Percentiles rank a stretch among this genome's conserved stretches.
These are phyloP conservation scores for Atta texana DNA, from an alignment of 1,140 invertebrate genomes.

Conservation along the genomic window DNA sequence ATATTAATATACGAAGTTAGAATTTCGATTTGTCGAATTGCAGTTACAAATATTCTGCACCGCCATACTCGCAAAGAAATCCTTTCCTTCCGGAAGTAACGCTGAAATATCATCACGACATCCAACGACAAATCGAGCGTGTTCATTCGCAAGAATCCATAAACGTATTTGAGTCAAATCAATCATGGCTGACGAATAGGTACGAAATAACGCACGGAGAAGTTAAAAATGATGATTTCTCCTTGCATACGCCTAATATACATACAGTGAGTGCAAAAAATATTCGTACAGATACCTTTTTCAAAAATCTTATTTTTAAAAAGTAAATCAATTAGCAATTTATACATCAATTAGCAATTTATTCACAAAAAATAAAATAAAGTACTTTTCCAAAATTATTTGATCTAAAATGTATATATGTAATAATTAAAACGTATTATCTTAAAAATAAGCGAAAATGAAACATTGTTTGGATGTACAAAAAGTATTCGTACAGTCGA, in stretches of 20 bases:
- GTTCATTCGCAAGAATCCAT: constrained; percentile 52
- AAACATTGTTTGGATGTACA: too few relatives aligned
- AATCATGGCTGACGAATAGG: constrained; percentile 78
- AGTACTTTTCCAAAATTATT: too few relatives aligned
- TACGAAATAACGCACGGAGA: constrained; percentile 47
- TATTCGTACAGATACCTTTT: too few relatives aligned
- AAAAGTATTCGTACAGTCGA: too few relatives aligned
- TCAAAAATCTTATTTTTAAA: too few relatives aligned
- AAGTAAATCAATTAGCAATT: too few relatives aligned
- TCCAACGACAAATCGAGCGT: constrained; percentile 38
- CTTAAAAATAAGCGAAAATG: too few relatives aligned
- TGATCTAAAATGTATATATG: too few relatives aligned
- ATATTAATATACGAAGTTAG: neutral
- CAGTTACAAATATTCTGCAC: constrained; percentile 71
- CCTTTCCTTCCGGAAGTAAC: constrained; percentile 57
- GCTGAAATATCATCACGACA: constrained; percentile 45
- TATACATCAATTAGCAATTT: too few relatives aligned
- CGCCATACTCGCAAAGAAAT: constrained; percentile 61
- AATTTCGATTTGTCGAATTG: constrained; percentile 1
- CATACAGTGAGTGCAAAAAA: too few relatives aligned
- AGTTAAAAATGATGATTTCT: neutral
- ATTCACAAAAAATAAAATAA: too few relatives aligned
- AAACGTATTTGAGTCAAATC: constrained; percentile 66
- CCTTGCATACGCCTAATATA: neutral
- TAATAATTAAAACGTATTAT: too few relatives aligned